Evolutionary conservation across 2,797 vertebrate genomes (phyloP).

Genomic region (Xiphorhynchus erythropygius): DNA sequence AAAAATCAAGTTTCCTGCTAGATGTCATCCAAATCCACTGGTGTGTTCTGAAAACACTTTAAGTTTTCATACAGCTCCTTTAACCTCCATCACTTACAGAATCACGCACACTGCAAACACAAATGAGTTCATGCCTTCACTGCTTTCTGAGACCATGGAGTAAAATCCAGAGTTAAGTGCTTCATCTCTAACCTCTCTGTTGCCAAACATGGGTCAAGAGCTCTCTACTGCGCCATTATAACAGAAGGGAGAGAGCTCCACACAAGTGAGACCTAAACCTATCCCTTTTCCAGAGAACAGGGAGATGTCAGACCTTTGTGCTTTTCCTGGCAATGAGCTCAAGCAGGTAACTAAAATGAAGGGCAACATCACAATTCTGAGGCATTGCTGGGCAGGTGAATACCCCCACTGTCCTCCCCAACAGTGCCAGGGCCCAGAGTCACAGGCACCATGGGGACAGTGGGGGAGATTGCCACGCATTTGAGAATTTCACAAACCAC

Average conservation of each 20-base stretch:
- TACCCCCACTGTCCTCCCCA: background rate
- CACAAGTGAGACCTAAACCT: accelerated
- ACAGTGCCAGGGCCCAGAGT: background rate
- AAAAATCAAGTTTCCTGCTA: background rate
- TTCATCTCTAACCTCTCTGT: background rate
- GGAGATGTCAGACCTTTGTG: background rate
- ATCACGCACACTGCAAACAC: accelerated
- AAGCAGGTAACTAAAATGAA: background rate
- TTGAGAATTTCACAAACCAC: background rate
- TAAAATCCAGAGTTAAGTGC: background rate
- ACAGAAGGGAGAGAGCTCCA: background rate
- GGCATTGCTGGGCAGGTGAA: background rate
- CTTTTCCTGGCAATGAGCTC: background rate
- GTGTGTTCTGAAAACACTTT: background rate
- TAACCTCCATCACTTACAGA: background rate
- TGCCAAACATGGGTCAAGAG: background rate
- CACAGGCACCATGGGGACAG: accelerated
- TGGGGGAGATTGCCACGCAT: accelerated
- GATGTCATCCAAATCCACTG: background rate
- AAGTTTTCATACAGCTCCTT: background rate
- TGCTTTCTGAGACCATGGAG: background rate
- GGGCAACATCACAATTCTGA: background rate
- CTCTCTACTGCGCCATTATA: background rate
- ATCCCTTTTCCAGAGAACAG: background rate
- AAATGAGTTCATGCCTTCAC: background rate